Base-by-base conservation (phyloP, 2,113 vertebrate species). In the Acrocephalus arundinaceus region DNA sequence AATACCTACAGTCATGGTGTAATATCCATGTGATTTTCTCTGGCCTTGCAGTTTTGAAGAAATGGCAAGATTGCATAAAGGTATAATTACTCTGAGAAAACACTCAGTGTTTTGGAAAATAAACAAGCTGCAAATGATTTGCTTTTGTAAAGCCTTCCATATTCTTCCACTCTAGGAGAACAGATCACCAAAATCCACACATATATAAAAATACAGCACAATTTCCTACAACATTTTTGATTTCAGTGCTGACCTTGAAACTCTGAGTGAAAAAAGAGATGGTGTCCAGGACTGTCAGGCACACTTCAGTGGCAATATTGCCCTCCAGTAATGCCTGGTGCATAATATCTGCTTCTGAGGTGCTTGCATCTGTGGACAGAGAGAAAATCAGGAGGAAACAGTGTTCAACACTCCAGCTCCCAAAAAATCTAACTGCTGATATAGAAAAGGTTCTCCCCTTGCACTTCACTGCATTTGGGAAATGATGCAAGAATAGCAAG, bases 301-400 rank as follows among this genome's bases (percentile, higher is more conserved):
- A 98, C 37, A 98, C 98, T 96, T 99, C 99, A 0, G 99, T 99
- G 72, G 99, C 98, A 43, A 98, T 98, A 90, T 99, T 99, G 30
- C 99, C 99, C 93, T 99, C 99, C 27, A 99, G 97, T 74, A 99
- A 97, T 0, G 99, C 98, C 91, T 99, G 99, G 93, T 99, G 99
- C 86, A 99, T 98, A 80, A 99, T 97, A 92, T 99, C 99, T 90
- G 98, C 98, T 96, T 99, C 99, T 9, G 98, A 98, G 6, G 98
- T 98, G 22, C 99, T 97, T 27, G 97, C 97, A 89, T 98, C 99
- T 99, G 94, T 0, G 15, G 35, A 66, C 1, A 1, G 72, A 97
- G 77, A 84, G 61, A 27, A 90, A 84, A 83, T 63, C 19, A 45
- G 48, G 30, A 87, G 24, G 35, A 89, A 93, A 77, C 5, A 68